phyloP scores from a whole-genome alignment of 2,888 invertebrate genomes.

The Ophioninae sp. region DNA sequence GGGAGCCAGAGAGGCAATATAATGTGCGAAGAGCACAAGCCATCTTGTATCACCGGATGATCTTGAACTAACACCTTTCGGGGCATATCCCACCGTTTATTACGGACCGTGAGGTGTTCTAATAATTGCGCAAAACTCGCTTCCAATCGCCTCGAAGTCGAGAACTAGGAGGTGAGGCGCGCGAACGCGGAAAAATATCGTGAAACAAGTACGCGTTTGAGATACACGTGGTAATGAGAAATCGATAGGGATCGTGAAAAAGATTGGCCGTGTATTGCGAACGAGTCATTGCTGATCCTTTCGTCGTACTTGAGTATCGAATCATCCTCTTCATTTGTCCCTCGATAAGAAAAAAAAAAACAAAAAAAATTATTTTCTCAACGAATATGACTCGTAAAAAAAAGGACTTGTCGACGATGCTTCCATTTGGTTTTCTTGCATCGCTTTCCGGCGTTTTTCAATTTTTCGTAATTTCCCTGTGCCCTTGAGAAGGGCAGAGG shows the following conservation, averaged over 20 bases:
- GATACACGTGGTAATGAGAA: constrained; percentile 35
- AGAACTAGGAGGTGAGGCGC: neutral
- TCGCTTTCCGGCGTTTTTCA: neutral
- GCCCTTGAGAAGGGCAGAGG: neutral
- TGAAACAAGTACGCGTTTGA: constrained; percentile 32
- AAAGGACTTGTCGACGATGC: too few species aligned
- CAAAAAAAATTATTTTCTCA: neutral
- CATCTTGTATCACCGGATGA: constrained; percentile 76
- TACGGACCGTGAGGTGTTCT: constrained; percentile 77
- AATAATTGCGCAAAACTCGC: constrained; percentile 79
- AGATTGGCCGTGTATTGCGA: constrained; percentile 69
- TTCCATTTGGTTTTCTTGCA: too few species aligned
- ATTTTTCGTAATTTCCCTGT: neutral
- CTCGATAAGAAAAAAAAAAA: neutral
- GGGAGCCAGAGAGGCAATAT: constrained; percentile 41
- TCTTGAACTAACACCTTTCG: constrained; percentile 80
- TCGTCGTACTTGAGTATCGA: constrained; percentile 14
- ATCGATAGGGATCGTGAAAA: constrained; percentile 42
- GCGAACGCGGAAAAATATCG: constrained; percentile 34
- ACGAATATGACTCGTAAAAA: neutral
- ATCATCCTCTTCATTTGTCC: neutral
- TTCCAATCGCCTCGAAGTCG: constrained; percentile 23
- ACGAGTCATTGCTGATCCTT: constrained; percentile 77
- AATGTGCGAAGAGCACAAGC: constrained; percentile 50
- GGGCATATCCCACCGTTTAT: constrained; percentile 78